A percentile compares a stretch with the other conserved stretches of the same genome.
These are phyloP conservation scores for Chlorops oryzae DNA, from an alignment of 1,140 invertebrate species.

Conservation along the genomic window DNA sequence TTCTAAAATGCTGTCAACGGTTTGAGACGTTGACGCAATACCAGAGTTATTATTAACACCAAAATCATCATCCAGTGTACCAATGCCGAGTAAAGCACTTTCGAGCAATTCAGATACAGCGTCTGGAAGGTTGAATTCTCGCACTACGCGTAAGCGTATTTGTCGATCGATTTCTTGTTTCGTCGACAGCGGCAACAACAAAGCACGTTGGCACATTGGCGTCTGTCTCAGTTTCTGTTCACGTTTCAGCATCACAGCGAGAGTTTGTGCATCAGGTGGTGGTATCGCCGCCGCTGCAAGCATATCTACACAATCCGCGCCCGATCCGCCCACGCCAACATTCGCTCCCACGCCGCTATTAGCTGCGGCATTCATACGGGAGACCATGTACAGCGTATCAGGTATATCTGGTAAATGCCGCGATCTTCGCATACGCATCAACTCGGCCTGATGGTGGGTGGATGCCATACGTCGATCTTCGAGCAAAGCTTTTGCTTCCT, in stretches of 20 bases:
- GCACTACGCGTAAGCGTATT: constrained; percentile 79
- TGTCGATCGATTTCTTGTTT: constrained; percentile 69
- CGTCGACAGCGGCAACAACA: constrained; percentile 67
- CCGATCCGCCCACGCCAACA: constrained; percentile 52
- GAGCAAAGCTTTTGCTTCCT: constrained; percentile 82
- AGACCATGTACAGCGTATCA: constrained; percentile 90
- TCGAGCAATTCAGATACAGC: constrained; percentile 80
- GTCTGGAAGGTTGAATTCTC: constrained; percentile 92
- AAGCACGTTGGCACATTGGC: constrained; percentile 71
- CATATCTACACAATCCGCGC: constrained; percentile 58
- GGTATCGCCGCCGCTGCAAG: constrained; percentile 57
- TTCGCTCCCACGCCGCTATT: constrained; percentile 51
- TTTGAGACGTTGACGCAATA: constrained; percentile 17
- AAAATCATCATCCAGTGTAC: constrained; percentile 15
- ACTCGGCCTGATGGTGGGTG: constrained; percentile 59
- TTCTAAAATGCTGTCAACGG: constrained; percentile 24
- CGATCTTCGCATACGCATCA: constrained; percentile 65
- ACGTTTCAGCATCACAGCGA: constrained; percentile 77
- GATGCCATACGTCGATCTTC: constrained; percentile 74
- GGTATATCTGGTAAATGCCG: constrained; percentile 72
- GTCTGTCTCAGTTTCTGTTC: constrained; percentile 77
- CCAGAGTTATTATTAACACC: constrained; percentile 9
- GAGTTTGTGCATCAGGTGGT: constrained; percentile 66
- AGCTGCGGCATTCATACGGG: constrained; percentile 38
- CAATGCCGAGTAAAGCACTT: constrained; percentile 34